Base-by-base conservation (phyloP, 1,140 invertebrate genomes). In the Drosophila malerkotliana region DNA sequence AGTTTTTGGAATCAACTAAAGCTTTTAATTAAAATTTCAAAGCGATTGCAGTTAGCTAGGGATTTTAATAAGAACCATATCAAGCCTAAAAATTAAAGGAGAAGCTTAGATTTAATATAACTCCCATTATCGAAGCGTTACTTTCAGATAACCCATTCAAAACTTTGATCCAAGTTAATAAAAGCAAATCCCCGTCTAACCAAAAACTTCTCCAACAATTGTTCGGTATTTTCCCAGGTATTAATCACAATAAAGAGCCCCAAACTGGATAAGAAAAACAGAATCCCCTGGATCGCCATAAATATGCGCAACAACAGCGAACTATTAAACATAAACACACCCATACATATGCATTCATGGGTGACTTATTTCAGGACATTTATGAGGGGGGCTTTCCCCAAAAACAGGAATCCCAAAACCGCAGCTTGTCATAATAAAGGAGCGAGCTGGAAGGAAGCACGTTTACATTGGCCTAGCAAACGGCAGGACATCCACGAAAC, bases 401-500 rank as follows among this genome's bases (percentile, higher is more conserved):
- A 12, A 51, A 64, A 71, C 59, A 32, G 44, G 41, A 57, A 39
- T 73, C 74, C 41, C 21, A 77, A 72, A 77, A 76, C 82, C 82
- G 64, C 83, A 88, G 79, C 83, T 88, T 88, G 83, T 88, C 83
- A 88, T 83, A 88, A 88, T 88, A 88, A 79, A 83, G 68, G 83
- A 61, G 55, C 53, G 58, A 60, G 71, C 56, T 60, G 74, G 64
- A 52, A 45, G 61, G 54, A 61, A 49, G 64, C 62, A 88, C 78
- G 72, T 73, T 75, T 76, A 60, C 45, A 78, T 87, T 69, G 79
- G 79, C 49, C 68, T 41, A 49, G 49, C 66, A 62, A 69, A 47
- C 71, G 82, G 77, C 82, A 81, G 71, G 69, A 85, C 64, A 80
- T 67, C 71, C 51, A 79, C 62, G 58, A 78, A 75, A 69, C 39